Percentiles rank a stretch among this genome's conserved stretches.
Evolutionary conservation across 1,140 invertebrate genomes (phyloP).

Genomic region (Dreissena rostriformis): DNA sequence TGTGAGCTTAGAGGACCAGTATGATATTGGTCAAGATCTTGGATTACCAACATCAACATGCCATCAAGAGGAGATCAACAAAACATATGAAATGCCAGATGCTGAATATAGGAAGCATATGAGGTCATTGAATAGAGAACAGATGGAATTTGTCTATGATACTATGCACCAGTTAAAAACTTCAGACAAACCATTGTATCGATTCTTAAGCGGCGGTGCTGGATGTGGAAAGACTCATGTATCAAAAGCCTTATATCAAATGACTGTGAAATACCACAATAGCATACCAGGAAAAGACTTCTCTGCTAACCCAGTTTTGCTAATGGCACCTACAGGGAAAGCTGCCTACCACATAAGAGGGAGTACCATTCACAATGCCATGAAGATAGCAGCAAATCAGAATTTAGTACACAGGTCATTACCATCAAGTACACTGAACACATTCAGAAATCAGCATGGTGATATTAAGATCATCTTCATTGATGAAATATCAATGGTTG

Average conservation of each 20-base stretch:
- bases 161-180: constrained; percentile 21
- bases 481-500: constrained; percentile 66
- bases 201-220: constrained; percentile 57
- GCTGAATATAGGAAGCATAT: constrained; percentile 35
- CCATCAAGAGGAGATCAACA: constrained; percentile 6
- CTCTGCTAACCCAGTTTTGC: constrained; percentile 12
- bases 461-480: constrained; percentile 58
- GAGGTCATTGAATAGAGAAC: constrained; percentile 29
- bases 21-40: constrained; percentile 57
- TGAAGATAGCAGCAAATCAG: constrained; percentile 56
- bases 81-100: constrained; percentile 18
- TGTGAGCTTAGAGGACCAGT: constrained; percentile 12
- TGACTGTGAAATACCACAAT: constrained; percentile 44
- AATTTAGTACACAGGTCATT: constrained; percentile 39
- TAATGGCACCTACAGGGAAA: constrained; percentile 62
- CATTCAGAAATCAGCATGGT: constrained; percentile 42
- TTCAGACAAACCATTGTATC: constrained; percentile 28
- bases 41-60: constrained; percentile 12
- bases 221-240: constrained; percentile 60
- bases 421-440: constrained; percentile 48
- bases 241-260: constrained; percentile 53
- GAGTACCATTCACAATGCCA: constrained; percentile 47
- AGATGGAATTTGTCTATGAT: constrained; percentile 32
- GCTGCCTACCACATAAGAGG: constrained; percentile 59
- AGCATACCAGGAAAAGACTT: constrained; percentile 35